Base-by-base conservation (phyloP, 2,797 vertebrate genomes). In the Hirundo rustica region DNA sequence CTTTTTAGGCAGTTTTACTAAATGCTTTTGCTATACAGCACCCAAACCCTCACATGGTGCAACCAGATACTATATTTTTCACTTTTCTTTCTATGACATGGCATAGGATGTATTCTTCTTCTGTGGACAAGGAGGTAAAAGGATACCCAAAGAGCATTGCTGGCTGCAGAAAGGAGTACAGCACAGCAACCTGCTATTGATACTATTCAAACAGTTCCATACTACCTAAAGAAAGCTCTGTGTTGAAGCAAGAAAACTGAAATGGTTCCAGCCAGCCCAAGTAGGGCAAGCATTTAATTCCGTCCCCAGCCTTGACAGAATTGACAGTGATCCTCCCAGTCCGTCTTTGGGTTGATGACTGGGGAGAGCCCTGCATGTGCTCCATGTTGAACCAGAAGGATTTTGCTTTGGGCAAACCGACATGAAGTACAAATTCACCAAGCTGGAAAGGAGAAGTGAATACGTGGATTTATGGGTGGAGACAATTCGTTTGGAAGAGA, bases 391-490 rank as follows among this genome's bases (percentile, higher is more conserved):
- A 58, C 47, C 23, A 68, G 42, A 64, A 27, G 38, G 40, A 29
- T 47, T 76, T 60, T 36, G 11, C 42, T 85, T 26, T 7, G 4
- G 27, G 40, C 20, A 88, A 40, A 67, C 11, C 3, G 18, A 8
- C 0, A 0, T 19, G 34, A 73, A 23, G 5, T 47, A 58, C 1
- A 3, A 40, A 36, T 79, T 77, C 3, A 4, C 13, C 2, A 2
- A 50, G 12, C 5, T 48, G 32, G 15, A 84, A 64, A n/a, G 25
- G 16, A 62, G 42, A 82, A 26, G 10, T 30, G 30, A 76, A 62
- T 16, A 5, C 8, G 3, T 30, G 55, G 72, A 72, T 94, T 93
- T 89, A 73, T 42, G 34, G 8, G 7, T 30, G 8, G 23, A 38
- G 48, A 70, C 12, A 29, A 48, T 77, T 88, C 4, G 0, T 62